Percentiles rank a stretch among this genome's conserved stretches.
Evolutionary conservation across 2,113 vertebrate genomes (phyloP).

Genomic region (Silurus asotus): DNA sequence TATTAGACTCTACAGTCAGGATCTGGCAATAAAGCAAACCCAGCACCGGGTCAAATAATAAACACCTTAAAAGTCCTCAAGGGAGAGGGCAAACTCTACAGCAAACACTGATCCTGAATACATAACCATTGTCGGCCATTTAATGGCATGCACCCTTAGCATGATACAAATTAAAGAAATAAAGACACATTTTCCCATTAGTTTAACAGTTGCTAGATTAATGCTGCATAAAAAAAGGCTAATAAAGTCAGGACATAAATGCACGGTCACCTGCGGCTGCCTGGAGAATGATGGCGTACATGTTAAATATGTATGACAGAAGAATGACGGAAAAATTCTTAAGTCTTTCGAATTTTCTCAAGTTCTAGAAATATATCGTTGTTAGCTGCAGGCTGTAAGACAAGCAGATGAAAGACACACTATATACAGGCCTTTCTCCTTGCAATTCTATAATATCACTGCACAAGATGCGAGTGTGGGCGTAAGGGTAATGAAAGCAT

Average conservation of each 20-base stretch:
- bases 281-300: constrained; percentile 16
- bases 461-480: constrained; percentile 2
- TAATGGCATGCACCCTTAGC: not conserved
- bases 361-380: constrained; percentile 50
- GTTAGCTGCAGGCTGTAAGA: constrained; percentile 23
- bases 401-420: constrained; percentile 14
- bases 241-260: constrained; percentile 30
- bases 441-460: constrained; percentile 18
- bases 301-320: constrained; percentile 46
- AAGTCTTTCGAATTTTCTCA: constrained; percentile 52
- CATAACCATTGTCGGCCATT: not conserved
- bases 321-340: constrained; percentile 47
- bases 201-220: not conserved
- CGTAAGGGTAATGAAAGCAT: not conserved
- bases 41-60: constrained; percentile 29
- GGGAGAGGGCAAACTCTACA: not conserved
- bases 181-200: not conserved
- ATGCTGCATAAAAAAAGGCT: constrained; percentile 2
- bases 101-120: not conserved
- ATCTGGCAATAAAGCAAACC: constrained; percentile 19
- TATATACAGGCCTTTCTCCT: constrained; percentile 8
- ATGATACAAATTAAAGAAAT: not conserved
- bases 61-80: constrained; percentile 18
- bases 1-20: constrained; percentile 8
- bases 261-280: constrained; percentile 27